Conservation (phyloP, 2,113 vertebrate genomes). For the Regulus satrapa region DNA sequence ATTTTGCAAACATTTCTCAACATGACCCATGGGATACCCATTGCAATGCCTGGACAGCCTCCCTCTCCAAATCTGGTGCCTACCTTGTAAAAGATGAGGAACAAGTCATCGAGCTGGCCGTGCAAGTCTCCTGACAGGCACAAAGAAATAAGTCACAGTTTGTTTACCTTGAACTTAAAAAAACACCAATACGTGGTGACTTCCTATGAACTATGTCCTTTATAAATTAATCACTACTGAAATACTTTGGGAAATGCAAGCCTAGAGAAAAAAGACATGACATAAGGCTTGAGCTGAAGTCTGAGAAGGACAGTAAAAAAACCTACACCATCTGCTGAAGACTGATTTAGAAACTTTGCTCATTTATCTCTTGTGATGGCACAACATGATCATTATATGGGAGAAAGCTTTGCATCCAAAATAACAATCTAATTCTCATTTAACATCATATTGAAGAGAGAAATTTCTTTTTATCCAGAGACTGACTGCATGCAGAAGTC, state of each 20-base stretch:
- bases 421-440: not conserved
- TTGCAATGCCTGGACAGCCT: not conserved
- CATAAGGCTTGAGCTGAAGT: not conserved
- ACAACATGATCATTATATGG: not conserved
- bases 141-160: not conserved
- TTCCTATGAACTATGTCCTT: not conserved
- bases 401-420: not conserved
- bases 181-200: not conserved
- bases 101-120: constrained; percentile 86
- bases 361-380: not conserved
- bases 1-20: not conserved
- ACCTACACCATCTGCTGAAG: not conserved
- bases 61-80: not conserved
- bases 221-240: not conserved
- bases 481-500: not conserved
- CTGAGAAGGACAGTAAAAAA: not conserved
- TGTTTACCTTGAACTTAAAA: not conserved
- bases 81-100: constrained; percentile 70
- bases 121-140: constrained; percentile 86
- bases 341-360: not conserved
- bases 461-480: not conserved
- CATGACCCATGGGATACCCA: fast-evolving
- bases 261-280: not conserved
- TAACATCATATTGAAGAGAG: not conserved
- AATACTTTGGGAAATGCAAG: not conserved